Base-by-base conservation (phyloP, 1,140 invertebrate genomes). In the Drosophila lacertosa region DNA sequence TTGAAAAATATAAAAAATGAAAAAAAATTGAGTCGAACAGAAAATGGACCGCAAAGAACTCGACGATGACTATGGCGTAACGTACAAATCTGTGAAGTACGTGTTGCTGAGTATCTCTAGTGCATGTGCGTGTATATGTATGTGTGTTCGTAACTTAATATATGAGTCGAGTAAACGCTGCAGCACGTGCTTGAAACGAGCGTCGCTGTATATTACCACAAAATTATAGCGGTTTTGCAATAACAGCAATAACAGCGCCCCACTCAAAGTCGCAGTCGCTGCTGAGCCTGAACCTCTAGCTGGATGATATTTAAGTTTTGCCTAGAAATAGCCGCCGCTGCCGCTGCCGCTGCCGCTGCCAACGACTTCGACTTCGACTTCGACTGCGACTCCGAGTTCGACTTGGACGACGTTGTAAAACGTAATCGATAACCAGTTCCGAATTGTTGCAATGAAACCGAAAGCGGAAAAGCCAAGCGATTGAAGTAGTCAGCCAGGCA, bases 391-490 rank as follows among this genome's bases (percentile, higher is more conserved):
- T 24, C 10, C 18, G 32, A 47, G 24, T 22, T 29, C 57, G 40
- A 53, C 16, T 50, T 39, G 33, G 50, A 67, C 48, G 55, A 48
- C 47, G 69, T 40, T 54, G 63, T 67, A 74, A 74, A 86, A 72
- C 82, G 82, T 86, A 86, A 86, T 88, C 82, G 82, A 86, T 86
- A 86, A 86, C 82, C 82, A 86, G 82, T 86, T 86, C 77, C 77
- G 82, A 88, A 86, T 86, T 86, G 82, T 84, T 76, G 82, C 77
- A 86, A 82, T 82, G 82, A 86, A 86, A 86, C 82, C 82, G 82
- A 86, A 86, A 86, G 82, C 82, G 82, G 82, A 86, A 86, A 86
- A 86, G 77, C 82, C 77, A 81, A 77, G 63, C 63, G 45, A 71
- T 67, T 54, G 64, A 83, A 71, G 67, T 39, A 66, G 63, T 62